Evolutionary conservation across 2,113 vertebrate genomes (phyloP), one percentile per base, ranked within the genome.

Genomic region (Donacobius atricapilla): DNA sequence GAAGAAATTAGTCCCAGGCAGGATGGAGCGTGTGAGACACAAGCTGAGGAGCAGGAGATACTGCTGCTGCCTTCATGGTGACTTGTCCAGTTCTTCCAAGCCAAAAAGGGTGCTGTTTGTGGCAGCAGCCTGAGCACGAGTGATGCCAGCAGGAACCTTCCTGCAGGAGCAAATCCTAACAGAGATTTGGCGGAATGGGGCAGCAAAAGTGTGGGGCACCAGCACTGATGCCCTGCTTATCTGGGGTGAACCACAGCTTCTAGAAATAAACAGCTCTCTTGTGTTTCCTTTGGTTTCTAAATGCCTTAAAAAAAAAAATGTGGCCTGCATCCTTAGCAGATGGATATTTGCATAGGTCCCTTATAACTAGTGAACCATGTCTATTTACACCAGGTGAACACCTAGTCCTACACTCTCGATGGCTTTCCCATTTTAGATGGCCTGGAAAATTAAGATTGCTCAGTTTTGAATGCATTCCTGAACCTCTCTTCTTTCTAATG

Each of bases 361-460:
- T 77, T 56, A n/a, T 11, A 61, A 40, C 15, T 44, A 71, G 64
- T 68, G 72, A 83, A 68, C 72, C 33, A 20, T 35, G 57, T 37
- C 65, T 50, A 10, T 72, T 90, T 48, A 68, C 72, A 50, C 40
- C 45, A 44, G 77, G 64, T 68, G 69, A 96, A 65, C 50, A 71
- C 27, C 90, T n/a, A 78, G 48, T 33, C 77, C 48, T 39, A 64
- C 42, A 23, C 24, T 78, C 87, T 50, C 65, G 56, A 68, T 87
- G 61, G 24, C 44, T 71, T 90, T 89, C 53, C 48, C 12, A 4
- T 84, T 93, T 93, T 18, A 94, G 83, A 92, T 76, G 69, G 65
- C 51, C 85, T 91, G 90, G 94, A 95, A 97, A 96, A 97, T 94
- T 61, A 84, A 84, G 72, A 94, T 94, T 94, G 94, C 57, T 94